Percentiles rank a stretch among this genome's conserved stretches.
Conservation (phyloP, 2,888 invertebrate genomes). For the Drosophila kokeensis region DNA sequence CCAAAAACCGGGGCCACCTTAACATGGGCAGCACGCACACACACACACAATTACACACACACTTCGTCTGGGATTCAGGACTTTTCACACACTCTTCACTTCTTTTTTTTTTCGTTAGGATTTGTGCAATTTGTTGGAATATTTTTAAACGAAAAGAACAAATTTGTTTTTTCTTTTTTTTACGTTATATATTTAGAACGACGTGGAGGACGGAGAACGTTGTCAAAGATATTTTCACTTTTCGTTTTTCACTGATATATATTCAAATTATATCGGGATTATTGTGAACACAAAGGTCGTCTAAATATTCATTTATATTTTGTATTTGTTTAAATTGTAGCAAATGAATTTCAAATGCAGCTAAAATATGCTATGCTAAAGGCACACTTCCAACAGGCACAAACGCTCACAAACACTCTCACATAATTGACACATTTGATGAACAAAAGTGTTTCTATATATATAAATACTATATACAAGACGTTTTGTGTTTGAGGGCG, state of each 20-base stretch:
- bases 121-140: slow-evolving; percentile 47
- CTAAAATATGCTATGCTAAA: slow-evolving; percentile 30
- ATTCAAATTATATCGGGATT: slow-evolving; percentile 29
- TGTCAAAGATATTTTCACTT: slow-evolving; percentile 45
- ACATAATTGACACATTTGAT: slow-evolving; percentile 58
- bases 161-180: slow-evolving; percentile 39
- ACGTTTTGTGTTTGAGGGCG: slow-evolving; percentile 69
- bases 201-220: slow-evolving; percentile 35
- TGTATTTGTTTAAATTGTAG: slow-evolving; percentile 18
- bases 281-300: slow-evolving; percentile 26
- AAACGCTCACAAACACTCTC: slow-evolving; percentile 36
- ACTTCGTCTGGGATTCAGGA: slow-evolving; percentile 33
- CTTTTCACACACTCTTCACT: slow-evolving; percentile 26
- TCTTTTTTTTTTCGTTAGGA: slow-evolving; percentile 30
- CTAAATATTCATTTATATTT: slow-evolving; percentile 23
- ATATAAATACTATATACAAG: slow-evolving; percentile 75
- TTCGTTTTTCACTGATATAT: slow-evolving; percentile 33
- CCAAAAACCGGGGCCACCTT: slow-evolving; percentile 68
- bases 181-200: slow-evolving; percentile 75
- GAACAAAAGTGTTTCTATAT: slow-evolving; percentile 65
- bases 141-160: slow-evolving; percentile 49
- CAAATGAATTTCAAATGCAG: slow-evolving; percentile 45
- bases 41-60: slow-evolving; percentile 26
- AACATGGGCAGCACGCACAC: slow-evolving; percentile 48
- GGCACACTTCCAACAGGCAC: slow-evolving; percentile 37